phyloP scores from a whole-genome alignment of 1,140 invertebrate species.

The Bilobella aurantiaca region DNA sequence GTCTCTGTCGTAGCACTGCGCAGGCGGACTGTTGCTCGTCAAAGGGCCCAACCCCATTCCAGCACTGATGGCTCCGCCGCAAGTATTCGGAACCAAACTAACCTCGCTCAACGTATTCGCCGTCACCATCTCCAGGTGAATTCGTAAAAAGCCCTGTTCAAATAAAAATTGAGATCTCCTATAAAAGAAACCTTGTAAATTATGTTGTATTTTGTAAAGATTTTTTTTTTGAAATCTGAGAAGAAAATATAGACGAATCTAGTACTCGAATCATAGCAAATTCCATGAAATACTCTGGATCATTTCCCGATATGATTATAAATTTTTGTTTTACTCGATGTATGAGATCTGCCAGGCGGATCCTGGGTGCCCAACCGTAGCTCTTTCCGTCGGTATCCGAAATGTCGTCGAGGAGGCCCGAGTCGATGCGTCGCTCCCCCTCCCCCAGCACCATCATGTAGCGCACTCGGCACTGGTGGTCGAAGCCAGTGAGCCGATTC shows the following conservation, averaged over 20 bases:
- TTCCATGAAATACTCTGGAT: too few species aligned
- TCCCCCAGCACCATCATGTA: conserved; percentile 60
- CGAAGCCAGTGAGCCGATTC: conserved; percentile 66
- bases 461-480: conserved; percentile 64
- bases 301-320: too few species aligned
- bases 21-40: conserved; percentile 41
- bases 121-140: conserved; percentile 64
- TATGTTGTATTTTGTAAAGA: too few species aligned
- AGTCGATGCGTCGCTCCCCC: conserved; percentile 59
- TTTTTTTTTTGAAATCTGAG: conserved; percentile 5
- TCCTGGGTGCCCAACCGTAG: conserved; percentile 59
- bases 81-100: conserved; percentile 6
- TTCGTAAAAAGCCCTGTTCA: conserved; percentile 46
- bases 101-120: conserved; percentile 65
- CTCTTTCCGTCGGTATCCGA: conserved; percentile 63
- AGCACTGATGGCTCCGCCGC: background rate
- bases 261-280: too few species aligned
- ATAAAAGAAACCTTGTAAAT: too few species aligned
- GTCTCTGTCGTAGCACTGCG: conserved; percentile 71
- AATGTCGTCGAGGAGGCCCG: conserved; percentile 64
- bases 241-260: too few species aligned
- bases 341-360: conserved; percentile 49
- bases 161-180: background rate
- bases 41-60: conserved; percentile 7
- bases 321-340: conserved; percentile 46